phyloP scores from a whole-genome alignment of 1,140 invertebrate genomes.

The Chrysomallon squamiferum region DNA sequence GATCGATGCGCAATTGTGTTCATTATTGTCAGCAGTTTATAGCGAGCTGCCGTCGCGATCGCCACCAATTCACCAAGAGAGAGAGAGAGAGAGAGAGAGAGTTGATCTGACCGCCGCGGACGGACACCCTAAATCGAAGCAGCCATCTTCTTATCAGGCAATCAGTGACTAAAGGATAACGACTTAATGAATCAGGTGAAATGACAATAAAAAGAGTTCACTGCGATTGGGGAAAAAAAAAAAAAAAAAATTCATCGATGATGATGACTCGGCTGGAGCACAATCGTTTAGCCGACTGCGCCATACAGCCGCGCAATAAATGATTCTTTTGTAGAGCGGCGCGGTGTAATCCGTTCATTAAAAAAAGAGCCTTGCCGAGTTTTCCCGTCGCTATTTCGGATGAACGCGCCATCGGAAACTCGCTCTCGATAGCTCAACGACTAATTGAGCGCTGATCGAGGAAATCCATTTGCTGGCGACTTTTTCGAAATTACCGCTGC shows the following conservation, averaged over 20 bases:
- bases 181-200: constrained; percentile 23
- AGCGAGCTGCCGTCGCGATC: not conserved
- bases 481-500: constrained; percentile 8
- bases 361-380: constrained; percentile 6
- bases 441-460: constrained; percentile 13
- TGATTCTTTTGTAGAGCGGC: constrained; percentile 12
- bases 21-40: too few relatives aligned
- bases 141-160: constrained; percentile 21
- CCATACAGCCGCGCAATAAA: constrained; percentile 9
- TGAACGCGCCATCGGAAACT: constrained; percentile 12
- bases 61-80: constrained; percentile 3
- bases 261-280: not conserved
- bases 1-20: too few relatives aligned
- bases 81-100: constrained; percentile 11
- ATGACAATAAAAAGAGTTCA: constrained; percentile 12
- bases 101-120: constrained; percentile 5
- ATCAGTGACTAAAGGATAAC: constrained; percentile 21
- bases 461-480: constrained; percentile 17
- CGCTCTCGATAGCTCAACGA: constrained; percentile 5
- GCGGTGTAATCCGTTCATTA: constrained; percentile 17
- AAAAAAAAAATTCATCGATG: constrained; percentile 1
- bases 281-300: not conserved
- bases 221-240: not conserved
- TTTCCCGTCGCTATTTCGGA: constrained; percentile 13
- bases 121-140: constrained; percentile 17